Evolutionary conservation across 2,888 invertebrate species (phyloP), one percentile per base, ranked within the genome.

Genomic region (Meandrusa payeni): DNA sequence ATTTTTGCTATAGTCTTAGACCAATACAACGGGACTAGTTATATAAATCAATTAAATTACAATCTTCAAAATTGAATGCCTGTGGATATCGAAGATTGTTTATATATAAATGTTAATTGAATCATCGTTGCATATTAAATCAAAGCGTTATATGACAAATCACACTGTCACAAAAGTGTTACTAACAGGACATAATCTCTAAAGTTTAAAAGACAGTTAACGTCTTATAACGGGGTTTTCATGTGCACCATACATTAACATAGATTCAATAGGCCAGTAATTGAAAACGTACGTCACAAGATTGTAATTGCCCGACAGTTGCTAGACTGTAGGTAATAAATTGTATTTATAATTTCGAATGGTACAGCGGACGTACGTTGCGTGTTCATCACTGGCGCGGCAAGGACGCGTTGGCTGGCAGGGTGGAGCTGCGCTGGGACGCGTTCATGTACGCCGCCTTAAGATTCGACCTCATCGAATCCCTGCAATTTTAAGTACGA

Each of bases 361-460:
- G 57, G 43, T 59, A 24, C 10, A 11, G 26, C 26, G 20, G 38
- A 19, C 32, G 41, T 26, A 41, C 41, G 28, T 33, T 33, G 39
- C 10, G 22, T 34, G 15, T 34, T 38, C 5, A 49, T 78, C 76
- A 86, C 72, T 80, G 85, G 50, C 91, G 90, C 86, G 90, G 91
- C 75, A 94, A 89, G 59, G 94, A 93, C 61, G 94, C 93, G 88
- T 94, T 94, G 69, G 94, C 94, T 68, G 96, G 96, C 77, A 96
- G 90, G 61, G 96, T 96, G 54, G 95, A 95, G 70, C 95, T 95
- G 83, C 95, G 92, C 89, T 95, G 95, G 48, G 85, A 80, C 57
- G 90, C 90, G 74, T 91, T 91, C 83, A 92, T 88, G 74, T 92
- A 93, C 64, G 93, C 91, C 55, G 93, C 90, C 87, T 93, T 94